Conservation (phyloP, 2,888 invertebrate genomes). For the Erebia palarica region DNA sequence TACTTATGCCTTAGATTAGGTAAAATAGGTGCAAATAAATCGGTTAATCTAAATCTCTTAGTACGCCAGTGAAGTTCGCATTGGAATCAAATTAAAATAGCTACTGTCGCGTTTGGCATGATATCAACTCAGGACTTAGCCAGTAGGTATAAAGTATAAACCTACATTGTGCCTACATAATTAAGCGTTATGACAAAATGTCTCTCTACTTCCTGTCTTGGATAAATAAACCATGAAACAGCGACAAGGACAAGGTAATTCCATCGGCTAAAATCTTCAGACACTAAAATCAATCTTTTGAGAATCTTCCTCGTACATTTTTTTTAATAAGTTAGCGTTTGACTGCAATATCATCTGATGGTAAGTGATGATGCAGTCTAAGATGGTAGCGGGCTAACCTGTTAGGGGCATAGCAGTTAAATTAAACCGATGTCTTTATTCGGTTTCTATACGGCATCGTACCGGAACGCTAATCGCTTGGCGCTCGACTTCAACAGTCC, state of each 20-base stretch:
- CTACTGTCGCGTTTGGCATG: slow-evolving; percentile 70
- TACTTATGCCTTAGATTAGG: background rate
- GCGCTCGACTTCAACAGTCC: slow-evolving; percentile 31
- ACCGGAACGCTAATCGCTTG: background rate
- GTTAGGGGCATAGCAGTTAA: too few species aligned
- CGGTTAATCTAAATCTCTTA: slow-evolving; percentile 18
- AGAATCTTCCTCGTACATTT: background rate
- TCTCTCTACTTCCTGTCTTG: slow-evolving; percentile 53
- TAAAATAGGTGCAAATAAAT: slow-evolving; percentile 18
- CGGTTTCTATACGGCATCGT: too few species aligned
- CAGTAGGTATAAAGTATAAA: slow-evolving; percentile 53
- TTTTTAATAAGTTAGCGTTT: too few species aligned
- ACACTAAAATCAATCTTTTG: slow-evolving; percentile 35
- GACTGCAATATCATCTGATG: too few species aligned
- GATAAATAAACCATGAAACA: slow-evolving; percentile 62
- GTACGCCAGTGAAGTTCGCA: slow-evolving; percentile 39
- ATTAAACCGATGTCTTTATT: too few species aligned
- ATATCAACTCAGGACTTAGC: slow-evolving; percentile 58
- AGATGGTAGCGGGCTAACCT: too few species aligned
- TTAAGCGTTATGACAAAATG: slow-evolving; percentile 60
- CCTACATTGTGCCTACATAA: slow-evolving; percentile 34
- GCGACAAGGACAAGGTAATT: slow-evolving; percentile 47
- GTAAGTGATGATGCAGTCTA: too few species aligned
- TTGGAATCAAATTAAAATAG: slow-evolving; percentile 72
- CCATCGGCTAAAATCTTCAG: slow-evolving; percentile 54